Evolutionary conservation across 2,888 invertebrate species (phyloP).

Genomic region (Zele albiditarsus): DNA sequence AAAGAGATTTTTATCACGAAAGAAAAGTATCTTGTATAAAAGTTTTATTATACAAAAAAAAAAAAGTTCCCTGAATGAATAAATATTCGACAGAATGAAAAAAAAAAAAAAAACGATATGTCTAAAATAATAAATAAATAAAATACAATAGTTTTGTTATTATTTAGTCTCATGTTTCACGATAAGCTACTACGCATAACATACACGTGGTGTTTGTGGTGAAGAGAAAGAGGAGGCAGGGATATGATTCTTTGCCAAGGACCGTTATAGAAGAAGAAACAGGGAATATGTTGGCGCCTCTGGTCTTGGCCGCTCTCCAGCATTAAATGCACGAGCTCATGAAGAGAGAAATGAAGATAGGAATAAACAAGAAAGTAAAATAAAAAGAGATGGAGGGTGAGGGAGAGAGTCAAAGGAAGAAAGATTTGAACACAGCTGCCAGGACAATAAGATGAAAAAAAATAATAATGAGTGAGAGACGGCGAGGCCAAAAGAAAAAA

Average conservation of each 20-base stretch:
- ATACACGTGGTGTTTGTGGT: conserved; percentile 3
- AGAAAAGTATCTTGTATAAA: neutral
- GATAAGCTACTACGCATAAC: neutral
- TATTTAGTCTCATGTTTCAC: neutral
- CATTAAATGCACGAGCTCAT: conserved; percentile 30
- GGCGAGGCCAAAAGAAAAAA: conserved; percentile 42
- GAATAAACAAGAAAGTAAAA: conserved; percentile 20
- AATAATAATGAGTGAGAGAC: conserved; percentile 17
- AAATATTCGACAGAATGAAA: neutral
- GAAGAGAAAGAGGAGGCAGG: conserved; percentile 5
- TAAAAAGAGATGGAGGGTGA: conserved; percentile 21
- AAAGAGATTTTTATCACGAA: neutral
- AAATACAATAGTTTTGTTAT: neutral
- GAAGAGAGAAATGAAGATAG: conserved; percentile 31
- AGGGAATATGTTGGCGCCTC: conserved; percentile 63
- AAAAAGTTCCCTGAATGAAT: neutral
- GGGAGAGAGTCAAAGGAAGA: conserved; percentile 17
- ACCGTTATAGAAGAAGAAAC: conserved; percentile 53
- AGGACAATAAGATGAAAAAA: conserved; percentile 36
- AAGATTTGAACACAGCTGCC: conserved; percentile 35
- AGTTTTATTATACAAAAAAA: neutral
- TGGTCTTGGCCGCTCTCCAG: conserved; percentile 58
- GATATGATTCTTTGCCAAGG: conserved; percentile 51
- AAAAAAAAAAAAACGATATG: neutral
- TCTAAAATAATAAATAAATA: neutral